Conservation (phyloP, 2,797 vertebrate species). For the Nyctibius grandis region DNA sequence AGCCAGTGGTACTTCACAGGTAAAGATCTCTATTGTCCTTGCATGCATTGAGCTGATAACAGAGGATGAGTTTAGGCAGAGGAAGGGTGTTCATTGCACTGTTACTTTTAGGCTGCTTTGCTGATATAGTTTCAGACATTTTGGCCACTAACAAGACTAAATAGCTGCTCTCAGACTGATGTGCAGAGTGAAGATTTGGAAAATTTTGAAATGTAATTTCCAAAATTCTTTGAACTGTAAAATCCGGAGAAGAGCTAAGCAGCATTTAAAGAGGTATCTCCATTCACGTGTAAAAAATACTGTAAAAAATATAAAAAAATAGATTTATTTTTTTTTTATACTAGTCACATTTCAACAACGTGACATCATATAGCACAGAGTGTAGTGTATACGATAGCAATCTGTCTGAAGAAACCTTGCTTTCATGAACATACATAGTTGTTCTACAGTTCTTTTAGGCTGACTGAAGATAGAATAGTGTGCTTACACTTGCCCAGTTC, state of each 20-base stretch:
- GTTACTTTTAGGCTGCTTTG: not conserved
- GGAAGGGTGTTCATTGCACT: not conserved
- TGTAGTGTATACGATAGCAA: not conserved
- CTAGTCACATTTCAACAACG: not conserved
- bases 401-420: not conserved
- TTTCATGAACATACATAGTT: accelerated
- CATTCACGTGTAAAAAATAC: not conserved
- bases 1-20: constrained; percentile 98
- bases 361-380: not conserved
- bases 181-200: not conserved
- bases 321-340: not conserved
- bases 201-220: not conserved
- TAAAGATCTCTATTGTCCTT: constrained; percentile 53
- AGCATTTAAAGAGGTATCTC: not conserved
- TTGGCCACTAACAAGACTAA: not conserved
- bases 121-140: not conserved
- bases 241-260: not conserved
- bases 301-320: too few relatives aligned
- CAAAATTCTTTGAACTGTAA: not conserved
- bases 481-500: not conserved
- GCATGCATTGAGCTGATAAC: not conserved
- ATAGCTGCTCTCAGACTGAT: not conserved
- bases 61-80: not conserved
- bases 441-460: not conserved
- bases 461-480: not conserved